A percentile compares a stretch with the other conserved stretches of the same genome.
phyloP scores from a whole-genome alignment of 2,888 invertebrate genomes.

The Perdita meconis region DNA sequence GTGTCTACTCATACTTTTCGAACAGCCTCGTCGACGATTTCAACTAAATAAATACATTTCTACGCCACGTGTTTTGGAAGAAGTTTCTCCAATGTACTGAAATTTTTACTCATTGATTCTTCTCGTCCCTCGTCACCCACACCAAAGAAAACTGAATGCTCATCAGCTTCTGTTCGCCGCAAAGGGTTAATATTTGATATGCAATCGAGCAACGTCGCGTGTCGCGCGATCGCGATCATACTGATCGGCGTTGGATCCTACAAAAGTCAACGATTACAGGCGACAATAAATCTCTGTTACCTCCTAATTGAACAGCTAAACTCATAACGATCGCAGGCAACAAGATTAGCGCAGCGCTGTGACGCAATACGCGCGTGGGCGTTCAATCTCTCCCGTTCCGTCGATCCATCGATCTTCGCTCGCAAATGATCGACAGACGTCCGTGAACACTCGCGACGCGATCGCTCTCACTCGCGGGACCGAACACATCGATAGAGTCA shows the following conservation, averaged over 20 bases:
- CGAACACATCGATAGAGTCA: background rate
- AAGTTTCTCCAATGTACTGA: background rate
- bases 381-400: background rate
- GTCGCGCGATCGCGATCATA: no score
- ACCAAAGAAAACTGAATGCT: background rate
- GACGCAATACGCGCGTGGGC: background rate
- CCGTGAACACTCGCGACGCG: slow-evolving; percentile 3
- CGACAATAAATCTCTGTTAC: slow-evolving; percentile 23
- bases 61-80: background rate
- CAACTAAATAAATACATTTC: background rate
- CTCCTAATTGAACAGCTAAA: slow-evolving; percentile 31
- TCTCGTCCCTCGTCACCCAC: no score
- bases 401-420: background rate
- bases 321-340: slow-evolving; percentile 23
- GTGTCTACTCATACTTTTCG: background rate
- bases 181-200: slow-evolving; percentile 37
- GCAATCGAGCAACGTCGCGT: no score
- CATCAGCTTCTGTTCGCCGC: slow-evolving; percentile 13
- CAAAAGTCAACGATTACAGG: slow-evolving; percentile 26
- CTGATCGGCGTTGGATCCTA: slow-evolving; percentile 10
- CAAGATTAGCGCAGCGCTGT: background rate
- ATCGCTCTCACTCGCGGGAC: background rate
- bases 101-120: no score
- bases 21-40: background rate
- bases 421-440: slow-evolving; percentile 7